Evolutionary conservation across 92 coral and sea anemone genomes (phyloP).

Genomic region (Hydrozoanthus gracilis): DNA sequence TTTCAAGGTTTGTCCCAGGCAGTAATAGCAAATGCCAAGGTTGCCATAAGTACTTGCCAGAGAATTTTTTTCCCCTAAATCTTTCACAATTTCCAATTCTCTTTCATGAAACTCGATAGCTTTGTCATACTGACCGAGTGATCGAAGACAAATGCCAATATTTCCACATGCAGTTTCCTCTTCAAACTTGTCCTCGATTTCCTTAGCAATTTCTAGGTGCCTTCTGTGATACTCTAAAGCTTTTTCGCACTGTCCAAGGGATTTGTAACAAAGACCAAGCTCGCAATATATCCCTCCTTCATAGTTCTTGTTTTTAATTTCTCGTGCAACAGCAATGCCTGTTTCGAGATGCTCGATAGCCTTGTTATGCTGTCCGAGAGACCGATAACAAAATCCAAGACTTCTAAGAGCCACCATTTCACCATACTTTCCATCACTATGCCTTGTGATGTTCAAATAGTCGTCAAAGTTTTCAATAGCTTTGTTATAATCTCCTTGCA

Average conservation of each 20-base stretch:
- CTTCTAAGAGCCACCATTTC: background rate
- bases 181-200: background rate
- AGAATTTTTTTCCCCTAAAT: background rate
- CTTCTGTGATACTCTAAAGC: background rate
- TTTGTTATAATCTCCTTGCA: background rate
- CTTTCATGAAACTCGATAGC: background rate
- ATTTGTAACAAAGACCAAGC: background rate
- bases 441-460: background rate
- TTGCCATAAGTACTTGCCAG: background rate
- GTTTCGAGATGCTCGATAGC: no score
- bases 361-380: constrained; percentile 7
- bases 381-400: background rate
- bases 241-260: background rate
- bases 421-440: background rate
- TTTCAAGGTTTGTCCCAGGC: background rate
- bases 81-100: background rate
- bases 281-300: background rate
- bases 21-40: background rate
- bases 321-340: background rate
- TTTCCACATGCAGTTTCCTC: background rate
- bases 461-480: background rate
- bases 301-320: background rate
- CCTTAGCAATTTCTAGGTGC: background rate
- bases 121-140: background rate
- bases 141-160: background rate